phyloP scores from a whole-genome alignment of 2,113 vertebrate genomes.

The Plotosus lineatus region DNA sequence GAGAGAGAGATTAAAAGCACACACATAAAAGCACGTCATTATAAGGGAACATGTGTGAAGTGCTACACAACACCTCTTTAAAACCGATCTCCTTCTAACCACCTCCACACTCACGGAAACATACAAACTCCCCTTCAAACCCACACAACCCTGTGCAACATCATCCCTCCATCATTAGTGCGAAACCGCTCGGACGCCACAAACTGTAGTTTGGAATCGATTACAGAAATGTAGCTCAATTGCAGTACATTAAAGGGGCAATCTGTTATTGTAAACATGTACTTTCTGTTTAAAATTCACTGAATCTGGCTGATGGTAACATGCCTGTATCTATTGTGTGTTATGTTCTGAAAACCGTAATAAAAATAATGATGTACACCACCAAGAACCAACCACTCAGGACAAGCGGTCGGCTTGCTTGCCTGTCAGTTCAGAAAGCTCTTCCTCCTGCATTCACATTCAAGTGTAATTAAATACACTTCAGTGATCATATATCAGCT shows the following conservation, averaged over 20 bases:
- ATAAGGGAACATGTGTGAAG: not conserved
- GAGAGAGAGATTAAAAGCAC: not conserved
- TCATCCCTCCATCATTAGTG: slow-evolving; percentile 15
- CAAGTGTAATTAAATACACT: not conserved
- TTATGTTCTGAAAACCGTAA: no score
- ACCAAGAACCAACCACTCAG: not conserved
- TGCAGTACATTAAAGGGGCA: not conserved
- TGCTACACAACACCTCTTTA: not conserved
- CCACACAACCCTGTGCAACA: not conserved
- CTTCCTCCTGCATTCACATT: not conserved
- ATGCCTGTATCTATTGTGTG: no score
- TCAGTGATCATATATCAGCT: not conserved
- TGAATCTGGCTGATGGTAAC: not conserved
- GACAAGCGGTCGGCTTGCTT: not conserved
- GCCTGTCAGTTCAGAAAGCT: not conserved
- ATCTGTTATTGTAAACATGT: not conserved
- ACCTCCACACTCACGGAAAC: slow-evolving; percentile 12
- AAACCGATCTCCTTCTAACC: slow-evolving; percentile 12
- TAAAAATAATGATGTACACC: not conserved
- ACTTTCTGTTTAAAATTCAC: not conserved
- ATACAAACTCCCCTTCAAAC: not conserved
- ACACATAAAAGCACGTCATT: slow-evolving; percentile 22
- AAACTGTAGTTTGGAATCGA: no score
- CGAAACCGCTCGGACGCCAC: not conserved
- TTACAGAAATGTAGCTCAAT: not conserved